Base-by-base conservation (phyloP, 1,140 invertebrate genomes). In the Trichomalopsis sarcophagae region DNA sequence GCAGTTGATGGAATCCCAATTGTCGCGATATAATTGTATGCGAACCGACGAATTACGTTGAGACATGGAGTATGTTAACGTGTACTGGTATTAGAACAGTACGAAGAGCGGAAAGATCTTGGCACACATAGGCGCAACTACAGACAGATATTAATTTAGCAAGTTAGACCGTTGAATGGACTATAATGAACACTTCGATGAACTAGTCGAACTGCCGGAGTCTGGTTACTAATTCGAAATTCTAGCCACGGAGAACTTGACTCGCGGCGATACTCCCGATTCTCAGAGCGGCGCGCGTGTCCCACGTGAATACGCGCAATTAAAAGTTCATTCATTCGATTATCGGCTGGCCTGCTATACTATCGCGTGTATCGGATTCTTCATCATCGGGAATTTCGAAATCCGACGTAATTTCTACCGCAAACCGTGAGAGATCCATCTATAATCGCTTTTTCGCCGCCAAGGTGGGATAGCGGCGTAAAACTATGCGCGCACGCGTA, bases 151-250 rank as follows among this genome's bases (percentile, higher is more conserved):
- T 76, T 76, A 76, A 76, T 62, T 82, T 66, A 76, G 55, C 40
- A 82, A 82, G 73, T 62, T 76, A 76, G n/a, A 76, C 50, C 11
- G 68, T 71, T 82, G 50, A 68, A 82, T 75, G 14, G n/a, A 82
- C 47, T 82, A 27, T 27, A 82, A 82, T 62, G 50, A 82, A 76
- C 50, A 17, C 81, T 76, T 76, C 74, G 55, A 76, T 82, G 33
- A 82, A 50, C 73, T 75, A 13, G 33, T 75, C 50, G 73, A 82
- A 82, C 50, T 27, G 13, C 69, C 1, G 33, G 33, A 66, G 50
- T 76, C 50, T 66, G n/a, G 71, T 76, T 76, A 44, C 50, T 44
- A 75, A 44, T 75, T 69, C 62, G 30, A 68, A 69, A 80, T 66
- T 78, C 76, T 78, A 78, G 13, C n/a, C 55, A 21, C 27, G 30